Percentiles rank a stretch among this genome's conserved stretches.
phyloP scores from a whole-genome alignment of 2,888 invertebrate species.

The Eulithis testata region DNA sequence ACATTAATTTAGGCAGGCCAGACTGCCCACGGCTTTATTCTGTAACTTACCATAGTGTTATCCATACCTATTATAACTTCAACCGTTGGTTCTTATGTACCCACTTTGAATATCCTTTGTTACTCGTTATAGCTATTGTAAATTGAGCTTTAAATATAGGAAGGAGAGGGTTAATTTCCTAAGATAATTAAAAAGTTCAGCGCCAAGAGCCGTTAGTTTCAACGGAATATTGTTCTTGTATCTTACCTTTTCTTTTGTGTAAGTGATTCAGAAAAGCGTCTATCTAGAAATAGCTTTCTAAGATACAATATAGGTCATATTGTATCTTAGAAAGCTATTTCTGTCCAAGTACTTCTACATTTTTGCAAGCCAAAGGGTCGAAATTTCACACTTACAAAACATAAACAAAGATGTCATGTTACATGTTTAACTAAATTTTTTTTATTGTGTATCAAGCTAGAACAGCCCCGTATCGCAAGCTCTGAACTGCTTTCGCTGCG shows the following conservation, averaged over 20 bases:
- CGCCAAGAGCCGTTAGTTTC: conserved; percentile 22
- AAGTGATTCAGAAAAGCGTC: conserved; percentile 3
- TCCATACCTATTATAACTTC: conserved; percentile 34
- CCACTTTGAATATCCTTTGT: conserved; percentile 38
- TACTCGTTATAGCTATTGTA: conserved; percentile 27
- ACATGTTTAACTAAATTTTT: too few relatives aligned
- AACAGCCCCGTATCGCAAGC: too few relatives aligned
- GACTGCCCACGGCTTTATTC: conserved; percentile 15
- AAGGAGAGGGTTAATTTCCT: conserved; percentile 27
- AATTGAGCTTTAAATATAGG: conserved; percentile 35
- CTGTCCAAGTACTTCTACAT: too few relatives aligned
- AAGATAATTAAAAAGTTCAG: conserved; percentile 29
- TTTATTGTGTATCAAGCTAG: too few relatives aligned
- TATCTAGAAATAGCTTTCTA: too few relatives aligned
- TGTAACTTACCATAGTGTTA: conserved; percentile 31
- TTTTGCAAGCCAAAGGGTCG: too few relatives aligned
- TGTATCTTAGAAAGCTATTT: too few relatives aligned
- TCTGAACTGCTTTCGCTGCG: too few relatives aligned
- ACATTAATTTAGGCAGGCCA: too few relatives aligned
- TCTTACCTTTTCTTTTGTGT: conserved; percentile 22
- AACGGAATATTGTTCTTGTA: conserved; percentile 24
- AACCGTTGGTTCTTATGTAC: conserved; percentile 29
- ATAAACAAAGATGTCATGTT: too few relatives aligned
- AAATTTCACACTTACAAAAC: too few relatives aligned
- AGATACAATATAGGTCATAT: too few relatives aligned